These are phyloP conservation scores for Corbicula japonica DNA, from an alignment of 2,888 invertebrate species.

Conservation along the genomic window DNA sequence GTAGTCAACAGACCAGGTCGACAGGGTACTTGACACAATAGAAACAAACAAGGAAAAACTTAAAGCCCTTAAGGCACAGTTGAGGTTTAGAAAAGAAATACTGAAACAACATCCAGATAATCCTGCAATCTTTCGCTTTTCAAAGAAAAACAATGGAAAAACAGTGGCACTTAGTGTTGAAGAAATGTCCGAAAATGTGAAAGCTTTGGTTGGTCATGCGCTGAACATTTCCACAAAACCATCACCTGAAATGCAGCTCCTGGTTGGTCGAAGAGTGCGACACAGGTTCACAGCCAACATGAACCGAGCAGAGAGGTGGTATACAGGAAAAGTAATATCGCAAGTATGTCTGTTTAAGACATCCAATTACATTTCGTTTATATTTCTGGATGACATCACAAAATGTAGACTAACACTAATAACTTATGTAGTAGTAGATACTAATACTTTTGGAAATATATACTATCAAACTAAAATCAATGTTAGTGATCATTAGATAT, in stretches of 20 bases:
- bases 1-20: conserved; percentile 23
- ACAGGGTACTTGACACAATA: conserved; percentile 4
- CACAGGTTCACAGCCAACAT: conserved; percentile 13
- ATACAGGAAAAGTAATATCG: conserved; percentile 41
- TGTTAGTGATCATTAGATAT: neutral
- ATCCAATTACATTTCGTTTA: no score
- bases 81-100: conserved; percentile 33
- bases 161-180: conserved; percentile 1
- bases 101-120: conserved; percentile 21
- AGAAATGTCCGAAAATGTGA: conserved; percentile 35
- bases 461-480: neutral
- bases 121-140: conserved; percentile 14
- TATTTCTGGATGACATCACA: neutral
- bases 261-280: conserved; percentile 34
- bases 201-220: conserved; percentile 24
- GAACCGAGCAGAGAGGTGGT: conserved; percentile 19
- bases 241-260: conserved; percentile 12
- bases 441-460: neutral
- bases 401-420: neutral
- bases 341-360: conserved; percentile 21
- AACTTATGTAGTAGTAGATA: neutral
- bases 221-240: conserved; percentile 4
- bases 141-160: conserved; percentile 19
- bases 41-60: conserved; percentile 31
- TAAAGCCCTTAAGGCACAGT: conserved; percentile 40